These are phyloP conservation scores for Colistium nudipinnis DNA, from an alignment of 2,113 vertebrate genomes.

Conservation along the genomic window DNA sequence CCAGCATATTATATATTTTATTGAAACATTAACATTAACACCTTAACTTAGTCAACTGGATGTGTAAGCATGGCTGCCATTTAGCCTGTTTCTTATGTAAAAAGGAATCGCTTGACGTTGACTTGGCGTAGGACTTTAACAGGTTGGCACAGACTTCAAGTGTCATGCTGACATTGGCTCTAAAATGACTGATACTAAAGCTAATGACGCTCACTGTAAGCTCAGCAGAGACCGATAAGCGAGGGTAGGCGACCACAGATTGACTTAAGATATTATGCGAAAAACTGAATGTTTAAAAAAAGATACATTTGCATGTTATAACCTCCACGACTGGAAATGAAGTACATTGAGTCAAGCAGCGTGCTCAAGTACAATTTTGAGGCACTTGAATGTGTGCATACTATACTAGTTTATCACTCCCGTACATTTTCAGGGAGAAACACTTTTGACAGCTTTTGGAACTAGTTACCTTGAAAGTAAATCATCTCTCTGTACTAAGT, in stretches of 20 bases:
- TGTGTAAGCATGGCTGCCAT: no score
- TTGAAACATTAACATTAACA: no score
- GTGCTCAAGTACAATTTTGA: no score
- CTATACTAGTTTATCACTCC: no score
- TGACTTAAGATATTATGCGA: slow-evolving; percentile 37
- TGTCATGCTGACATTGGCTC: slow-evolving; percentile 27
- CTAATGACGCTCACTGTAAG: not conserved
- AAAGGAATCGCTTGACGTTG: not conserved
- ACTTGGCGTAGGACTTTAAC: not conserved
- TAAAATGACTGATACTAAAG: slow-evolving; percentile 21
- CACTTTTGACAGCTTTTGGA: no score
- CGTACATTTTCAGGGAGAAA: no score
- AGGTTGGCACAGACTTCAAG: not conserved
- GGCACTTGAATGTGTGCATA: no score
- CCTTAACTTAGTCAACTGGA: no score
- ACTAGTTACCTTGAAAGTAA: no score
- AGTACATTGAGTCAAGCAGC: no score
- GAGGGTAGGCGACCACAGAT: not conserved
- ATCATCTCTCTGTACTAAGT: no score
- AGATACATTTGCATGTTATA: slow-evolving; percentile 14
- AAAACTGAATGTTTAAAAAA: slow-evolving; percentile 39
- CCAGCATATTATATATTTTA: not conserved
- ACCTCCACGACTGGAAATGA: no score
- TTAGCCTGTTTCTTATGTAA: not conserved
- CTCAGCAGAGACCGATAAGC: not conserved